Conservation (phyloP, 2,888 invertebrate genomes). For the Nomada hirtipes region DNA sequence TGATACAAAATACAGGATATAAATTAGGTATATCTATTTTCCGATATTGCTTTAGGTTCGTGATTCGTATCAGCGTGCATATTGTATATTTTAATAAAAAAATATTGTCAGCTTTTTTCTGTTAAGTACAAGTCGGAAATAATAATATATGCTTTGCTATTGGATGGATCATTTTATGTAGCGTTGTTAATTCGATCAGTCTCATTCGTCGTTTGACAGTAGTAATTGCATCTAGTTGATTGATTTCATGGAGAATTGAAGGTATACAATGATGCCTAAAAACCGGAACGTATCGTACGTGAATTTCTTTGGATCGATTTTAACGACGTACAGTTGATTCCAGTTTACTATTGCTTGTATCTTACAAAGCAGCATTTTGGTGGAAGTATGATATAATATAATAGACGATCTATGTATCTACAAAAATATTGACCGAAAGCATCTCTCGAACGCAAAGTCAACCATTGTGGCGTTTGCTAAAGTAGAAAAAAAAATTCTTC, state of each 20-base stretch:
- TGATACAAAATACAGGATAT: slow-evolving; percentile 3
- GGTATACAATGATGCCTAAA: slow-evolving; percentile 13
- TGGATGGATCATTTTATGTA: slow-evolving; percentile 10
- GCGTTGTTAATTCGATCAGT: slow-evolving; percentile 45
- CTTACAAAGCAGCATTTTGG: slow-evolving; percentile 64
- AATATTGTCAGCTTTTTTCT: slow-evolving; percentile 12
- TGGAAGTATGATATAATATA: slow-evolving; percentile 40
- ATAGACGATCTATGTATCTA: slow-evolving; percentile 59
- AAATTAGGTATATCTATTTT: background rate
- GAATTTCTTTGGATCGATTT: slow-evolving; percentile 56
- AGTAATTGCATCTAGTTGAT: slow-evolving; percentile 18
- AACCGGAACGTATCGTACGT: slow-evolving; percentile 12
- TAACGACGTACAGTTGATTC: slow-evolving; percentile 41
- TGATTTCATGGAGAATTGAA: slow-evolving; percentile 18
- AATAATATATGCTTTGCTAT: slow-evolving; percentile 2
- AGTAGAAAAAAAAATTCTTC: background rate
- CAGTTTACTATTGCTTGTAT: slow-evolving; percentile 48
- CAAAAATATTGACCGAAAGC: slow-evolving; percentile 4
- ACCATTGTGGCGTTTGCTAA: slow-evolving; percentile 6
- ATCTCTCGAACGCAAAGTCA: slow-evolving; percentile 23
- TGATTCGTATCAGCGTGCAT: background rate
- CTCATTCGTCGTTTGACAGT: slow-evolving; percentile 38
- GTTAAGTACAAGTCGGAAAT: slow-evolving; percentile 36
- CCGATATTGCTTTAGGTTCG: slow-evolving; percentile 19
- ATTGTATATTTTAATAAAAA: slow-evolving; percentile 22